phyloP scores from a whole-genome alignment of 2,113 vertebrate species.

The Corythornis cristatus region DNA sequence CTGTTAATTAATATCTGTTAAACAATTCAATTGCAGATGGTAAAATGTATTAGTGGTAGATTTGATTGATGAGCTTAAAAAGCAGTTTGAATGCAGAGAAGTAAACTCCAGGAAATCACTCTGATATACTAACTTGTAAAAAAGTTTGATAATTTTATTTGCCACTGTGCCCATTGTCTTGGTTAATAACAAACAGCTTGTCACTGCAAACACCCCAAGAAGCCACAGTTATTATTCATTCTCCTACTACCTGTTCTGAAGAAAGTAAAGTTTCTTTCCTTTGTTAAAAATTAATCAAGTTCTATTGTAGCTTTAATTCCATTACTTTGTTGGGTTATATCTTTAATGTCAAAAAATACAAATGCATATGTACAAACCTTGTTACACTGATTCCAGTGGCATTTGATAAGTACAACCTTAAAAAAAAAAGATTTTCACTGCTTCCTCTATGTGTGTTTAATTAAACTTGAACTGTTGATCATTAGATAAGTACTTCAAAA shows the following conservation, averaged over 20 bases:
- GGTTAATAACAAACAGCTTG: neutral
- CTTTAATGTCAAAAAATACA: neutral
- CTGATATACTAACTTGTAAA: neutral
- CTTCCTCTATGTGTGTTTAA: neutral
- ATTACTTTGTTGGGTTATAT: neutral
- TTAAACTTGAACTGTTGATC: neutral
- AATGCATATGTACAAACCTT: neutral
- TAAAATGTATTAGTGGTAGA: neutral
- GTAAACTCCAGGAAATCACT: neutral
- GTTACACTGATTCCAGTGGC: rapidly evolving
- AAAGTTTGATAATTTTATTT: neutral
- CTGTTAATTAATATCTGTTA: neutral
- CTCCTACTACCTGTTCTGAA: neutral
- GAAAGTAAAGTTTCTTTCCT: neutral
- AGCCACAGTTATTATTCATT: neutral
- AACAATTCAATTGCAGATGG: neutral
- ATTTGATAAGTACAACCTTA: neutral
- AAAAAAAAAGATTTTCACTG: neutral
- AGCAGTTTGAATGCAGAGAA: neutral
- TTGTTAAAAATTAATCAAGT: neutral
- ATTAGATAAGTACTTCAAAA: neutral
- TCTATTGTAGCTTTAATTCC: neutral
- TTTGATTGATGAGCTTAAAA: neutral
- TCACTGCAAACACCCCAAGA: neutral
- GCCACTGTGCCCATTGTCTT: neutral